A percentile compares a stretch with the other conserved stretches of the same genome.
Conservation (phyloP, 2,113 vertebrate genomes). For the Gorilla gorilla region DNA sequence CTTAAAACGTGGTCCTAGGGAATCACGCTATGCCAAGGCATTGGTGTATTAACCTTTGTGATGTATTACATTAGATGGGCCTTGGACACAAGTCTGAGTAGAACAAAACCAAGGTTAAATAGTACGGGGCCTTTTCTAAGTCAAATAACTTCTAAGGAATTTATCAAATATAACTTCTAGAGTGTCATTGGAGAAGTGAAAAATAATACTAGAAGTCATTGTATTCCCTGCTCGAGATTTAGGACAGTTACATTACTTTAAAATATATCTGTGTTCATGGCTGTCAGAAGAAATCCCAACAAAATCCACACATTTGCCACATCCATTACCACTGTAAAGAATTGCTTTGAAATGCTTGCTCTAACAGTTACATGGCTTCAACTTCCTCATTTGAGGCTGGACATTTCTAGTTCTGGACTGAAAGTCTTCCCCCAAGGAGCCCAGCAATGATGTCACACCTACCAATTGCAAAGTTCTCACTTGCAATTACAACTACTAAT, state of each 20-base stretch:
- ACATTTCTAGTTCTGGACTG: conserved; percentile 53
- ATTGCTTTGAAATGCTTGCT: conserved; percentile 84
- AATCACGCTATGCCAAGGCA: not conserved
- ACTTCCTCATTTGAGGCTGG: conserved; percentile 66
- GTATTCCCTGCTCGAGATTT: conserved; percentile 78
- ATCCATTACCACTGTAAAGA: conserved; percentile 85
- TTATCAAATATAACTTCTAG: conserved; percentile 79
- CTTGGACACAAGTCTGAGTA: conserved; percentile 61
- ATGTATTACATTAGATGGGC: conserved; percentile 57
- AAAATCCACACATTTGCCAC: conserved; percentile 81
- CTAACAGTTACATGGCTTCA: conserved; percentile 68
- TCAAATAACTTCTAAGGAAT: conserved; percentile 80
- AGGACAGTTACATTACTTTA: conserved; percentile 82
- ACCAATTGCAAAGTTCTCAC: conserved; percentile 28
- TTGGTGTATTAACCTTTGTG: conserved; percentile 43
- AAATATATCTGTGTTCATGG: conserved; percentile 83
- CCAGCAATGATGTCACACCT: not conserved
- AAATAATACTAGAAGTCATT: conserved; percentile 81
- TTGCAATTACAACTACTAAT: not conserved
- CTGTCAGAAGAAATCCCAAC: conserved; percentile 87
- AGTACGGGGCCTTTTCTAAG: conserved; percentile 56
- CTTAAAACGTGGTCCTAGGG: conserved; percentile 16
- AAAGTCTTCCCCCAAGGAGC: conserved; percentile 58
- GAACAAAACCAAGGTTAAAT: conserved; percentile 81
- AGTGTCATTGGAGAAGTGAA: conserved; percentile 72